Evolutionary conservation across 2,113 vertebrate genomes (phyloP), one percentile per base, ranked within the genome.

Genomic region (Cricetomys ansorgei): DNA sequence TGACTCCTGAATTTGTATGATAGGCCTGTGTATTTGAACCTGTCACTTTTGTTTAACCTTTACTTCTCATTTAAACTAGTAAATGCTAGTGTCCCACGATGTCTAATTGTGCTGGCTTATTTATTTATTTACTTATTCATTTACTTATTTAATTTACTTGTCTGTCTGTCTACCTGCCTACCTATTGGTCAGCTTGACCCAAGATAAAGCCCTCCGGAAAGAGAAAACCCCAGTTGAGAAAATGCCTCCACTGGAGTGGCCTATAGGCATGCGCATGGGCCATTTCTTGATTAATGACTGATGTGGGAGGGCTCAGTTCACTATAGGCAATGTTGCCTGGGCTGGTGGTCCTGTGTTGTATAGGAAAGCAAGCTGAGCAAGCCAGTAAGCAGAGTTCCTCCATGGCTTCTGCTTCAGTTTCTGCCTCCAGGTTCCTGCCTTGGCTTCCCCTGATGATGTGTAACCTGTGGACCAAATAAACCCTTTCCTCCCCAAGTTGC

Each of bases 1-100:
- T 94, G 77, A 79, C 34, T 93, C 19, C 48, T 94, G 65, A 83
- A 89, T 80, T 91, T 95, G 27, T 94, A 91, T 95, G 40, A 45
- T 72, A 95, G 75, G 43, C 55, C 89, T 89, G 7, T 94, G 43
- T 40, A n/a, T 95, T 93, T 94, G 69, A 94, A 70, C 34, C n/a
- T 94, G 16, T 16, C 69, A 75, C 27, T 77, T 17, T 16, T 93
- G 34, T 90, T 81, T 75, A 59, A 29, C 75, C 59, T 93, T 83
- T 89, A 23, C 6, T 43, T 94, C 29, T 95, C n/a, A 79, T 55
- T 92, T 96, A 95, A 95, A 85, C 92, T 57, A 95, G 9, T 45
- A 94, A 69, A 43, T 80, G 27, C 69, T 57, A 89, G n/a, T 95
- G 57, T 48, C 73, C 40, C 37, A 64, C 87, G n/a, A 92, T 17